These are phyloP conservation scores for Papilio demoleus DNA, from an alignment of 2,888 invertebrate species.

Conservation along the genomic window DNA sequence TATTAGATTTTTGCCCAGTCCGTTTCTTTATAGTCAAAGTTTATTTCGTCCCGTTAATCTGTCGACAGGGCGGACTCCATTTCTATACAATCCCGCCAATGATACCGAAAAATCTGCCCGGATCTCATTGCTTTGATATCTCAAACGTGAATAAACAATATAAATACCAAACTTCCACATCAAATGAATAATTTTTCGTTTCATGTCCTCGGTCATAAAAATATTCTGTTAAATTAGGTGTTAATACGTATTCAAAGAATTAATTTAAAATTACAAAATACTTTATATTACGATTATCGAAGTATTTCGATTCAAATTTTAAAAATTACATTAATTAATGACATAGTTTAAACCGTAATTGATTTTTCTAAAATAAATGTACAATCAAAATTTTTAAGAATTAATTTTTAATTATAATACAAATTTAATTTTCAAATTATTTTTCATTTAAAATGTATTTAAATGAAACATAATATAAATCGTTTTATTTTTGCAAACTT, in stretches of 20 bases:
- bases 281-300: not conserved
- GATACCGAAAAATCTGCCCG: slow-evolving; percentile 75
- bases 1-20: too few species aligned
- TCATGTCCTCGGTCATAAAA: not conserved
- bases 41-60: slow-evolving; percentile 76
- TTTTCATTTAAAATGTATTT: too few species aligned
- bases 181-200: slow-evolving; percentile 33
- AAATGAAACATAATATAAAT: too few species aligned
- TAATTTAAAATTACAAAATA: slow-evolving; percentile 12
- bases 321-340: not conserved
- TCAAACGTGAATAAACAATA: slow-evolving; percentile 76
- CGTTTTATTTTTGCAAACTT: too few species aligned
- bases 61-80: slow-evolving; percentile 61
- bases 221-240: slow-evolving; percentile 20
- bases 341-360: not conserved
- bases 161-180: slow-evolving; percentile 47
- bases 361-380: not conserved
- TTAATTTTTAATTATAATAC: too few species aligned
- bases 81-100: slow-evolving; percentile 81
- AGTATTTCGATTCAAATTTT: not conserved
- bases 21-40: too few species aligned
- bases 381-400: too few species aligned
- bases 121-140: slow-evolving; percentile 71
- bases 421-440: too few species aligned
- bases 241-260: slow-evolving; percentile 25